phyloP scores from a whole-genome alignment of 2,797 vertebrate species.

The Mus caroli region DNA sequence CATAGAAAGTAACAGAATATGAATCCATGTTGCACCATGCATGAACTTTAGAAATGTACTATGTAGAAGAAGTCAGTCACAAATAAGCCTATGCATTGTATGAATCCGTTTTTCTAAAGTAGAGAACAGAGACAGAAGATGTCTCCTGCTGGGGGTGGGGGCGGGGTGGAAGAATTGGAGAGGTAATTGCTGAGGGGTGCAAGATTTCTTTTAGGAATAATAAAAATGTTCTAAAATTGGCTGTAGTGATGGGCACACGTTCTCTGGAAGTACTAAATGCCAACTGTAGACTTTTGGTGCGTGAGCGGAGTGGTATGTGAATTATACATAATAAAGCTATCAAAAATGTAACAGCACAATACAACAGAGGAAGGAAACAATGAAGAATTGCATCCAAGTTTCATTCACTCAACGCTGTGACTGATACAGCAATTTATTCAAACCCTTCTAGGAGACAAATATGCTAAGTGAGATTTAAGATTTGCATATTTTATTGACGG shows the following conservation, averaged over 20 bases:
- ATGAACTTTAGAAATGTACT: background rate
- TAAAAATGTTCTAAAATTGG: slow-evolving; percentile 51
- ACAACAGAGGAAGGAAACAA: slow-evolving; percentile 49
- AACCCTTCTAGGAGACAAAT: slow-evolving; percentile 28
- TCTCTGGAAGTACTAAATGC: slow-evolving; percentile 4
- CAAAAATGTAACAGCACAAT: slow-evolving; percentile 45
- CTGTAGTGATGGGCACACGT: background rate
- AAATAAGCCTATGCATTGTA: background rate
- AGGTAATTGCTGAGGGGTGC: background rate
- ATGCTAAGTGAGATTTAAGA: slow-evolving; percentile 19
- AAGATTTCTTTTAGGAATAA: background rate
- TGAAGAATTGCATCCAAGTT: slow-evolving; percentile 13
- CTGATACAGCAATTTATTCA: slow-evolving; percentile 16
- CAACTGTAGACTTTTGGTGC: slow-evolving; percentile 22
- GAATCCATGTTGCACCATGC: background rate
- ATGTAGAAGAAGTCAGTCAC: background rate
- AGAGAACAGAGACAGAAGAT: background rate
- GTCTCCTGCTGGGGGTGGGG: background rate
- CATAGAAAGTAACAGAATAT: background rate
- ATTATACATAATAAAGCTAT: slow-evolving; percentile 24
- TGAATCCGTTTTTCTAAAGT: slow-evolving; percentile 7
- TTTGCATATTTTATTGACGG: slow-evolving; percentile 59
- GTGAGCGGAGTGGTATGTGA: background rate
- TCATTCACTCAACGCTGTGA: background rate
- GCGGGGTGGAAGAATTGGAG: background rate